Percentiles rank a stretch among this genome's conserved stretches.
These are phyloP conservation scores for Gobionotothen gibberifrons DNA, from an alignment of 2,797 vertebrate species.

Conservation along the genomic window DNA sequence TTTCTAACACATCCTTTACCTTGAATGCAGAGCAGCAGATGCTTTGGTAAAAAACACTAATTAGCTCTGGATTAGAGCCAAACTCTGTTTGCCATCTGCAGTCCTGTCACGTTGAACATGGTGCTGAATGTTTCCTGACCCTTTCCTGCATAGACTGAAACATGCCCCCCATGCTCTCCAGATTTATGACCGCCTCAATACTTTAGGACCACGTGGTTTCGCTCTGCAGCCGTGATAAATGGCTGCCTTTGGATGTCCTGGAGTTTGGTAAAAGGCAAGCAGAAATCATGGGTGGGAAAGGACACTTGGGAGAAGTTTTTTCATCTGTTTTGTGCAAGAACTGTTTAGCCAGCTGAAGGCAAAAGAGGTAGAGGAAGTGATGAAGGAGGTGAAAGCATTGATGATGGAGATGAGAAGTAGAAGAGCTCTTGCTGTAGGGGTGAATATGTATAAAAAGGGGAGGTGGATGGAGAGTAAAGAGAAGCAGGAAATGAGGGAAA, in stretches of 20 bases:
- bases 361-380: slow-evolving; percentile 21
- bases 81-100: slow-evolving; percentile 56
- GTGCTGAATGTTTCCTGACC: slow-evolving; percentile 67
- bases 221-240: slow-evolving; percentile 64
- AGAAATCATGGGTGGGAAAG: slow-evolving; percentile 62
- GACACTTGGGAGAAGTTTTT: slow-evolving; percentile 52
- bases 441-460: neutral
- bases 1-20: slow-evolving; percentile 3
- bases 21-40: slow-evolving; percentile 32
- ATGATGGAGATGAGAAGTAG: slow-evolving; percentile 7
- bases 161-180: slow-evolving; percentile 53
- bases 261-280: slow-evolving; percentile 61
- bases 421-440: neutral
- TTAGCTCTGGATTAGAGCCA: slow-evolving; percentile 56
- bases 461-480: slow-evolving; percentile 2
- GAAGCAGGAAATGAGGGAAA: neutral
- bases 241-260: slow-evolving; percentile 55
- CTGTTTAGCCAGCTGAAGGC: slow-evolving; percentile 36
- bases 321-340: slow-evolving; percentile 41
- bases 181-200: slow-evolving; percentile 67
- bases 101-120: slow-evolving; percentile 56
- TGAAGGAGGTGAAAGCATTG: slow-evolving; percentile 11
- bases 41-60: slow-evolving; percentile 52
- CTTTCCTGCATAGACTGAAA: slow-evolving; percentile 60
- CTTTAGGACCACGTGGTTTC: slow-evolving; percentile 37